phyloP scores from a whole-genome alignment of 2,797 vertebrate genomes.

The Rhinella marina region DNA sequence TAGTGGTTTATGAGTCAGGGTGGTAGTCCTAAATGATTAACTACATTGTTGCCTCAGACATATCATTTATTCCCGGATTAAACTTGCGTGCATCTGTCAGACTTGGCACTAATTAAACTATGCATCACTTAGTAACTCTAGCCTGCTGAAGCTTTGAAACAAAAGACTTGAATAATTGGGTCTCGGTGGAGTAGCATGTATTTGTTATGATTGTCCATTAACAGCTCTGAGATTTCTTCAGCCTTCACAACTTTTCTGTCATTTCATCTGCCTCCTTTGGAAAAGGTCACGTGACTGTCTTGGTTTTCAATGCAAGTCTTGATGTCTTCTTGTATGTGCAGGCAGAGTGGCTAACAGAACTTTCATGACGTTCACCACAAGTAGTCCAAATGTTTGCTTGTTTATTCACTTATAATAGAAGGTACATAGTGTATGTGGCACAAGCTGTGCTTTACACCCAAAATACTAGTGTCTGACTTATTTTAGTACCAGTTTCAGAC shows the following conservation, averaged over 20 bases:
- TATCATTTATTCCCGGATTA: neutral
- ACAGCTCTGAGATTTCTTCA: neutral
- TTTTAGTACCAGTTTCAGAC: neutral
- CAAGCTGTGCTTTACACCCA: neutral
- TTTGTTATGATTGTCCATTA: neutral
- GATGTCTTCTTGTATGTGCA: neutral
- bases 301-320: neutral
- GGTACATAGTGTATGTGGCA: neutral
- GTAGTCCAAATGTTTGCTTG: slow-evolving; percentile 24
- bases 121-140: neutral
- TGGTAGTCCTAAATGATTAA: neutral
- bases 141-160: neutral
- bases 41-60: neutral
- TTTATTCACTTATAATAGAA: slow-evolving; percentile 1
- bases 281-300: slow-evolving; percentile 1
- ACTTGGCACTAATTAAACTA: neutral
- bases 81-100: neutral
- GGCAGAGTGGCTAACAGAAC: neutral
- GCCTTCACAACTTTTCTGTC: neutral
- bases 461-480: neutral
- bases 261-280: neutral
- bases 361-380: neutral
- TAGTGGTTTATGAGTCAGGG: neutral
- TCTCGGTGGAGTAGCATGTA: neutral
- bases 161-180: slow-evolving; percentile 5